Evolutionary conservation across 2,113 vertebrate genomes (phyloP).

Genomic region (Pomatorhinus ruficollis): DNA sequence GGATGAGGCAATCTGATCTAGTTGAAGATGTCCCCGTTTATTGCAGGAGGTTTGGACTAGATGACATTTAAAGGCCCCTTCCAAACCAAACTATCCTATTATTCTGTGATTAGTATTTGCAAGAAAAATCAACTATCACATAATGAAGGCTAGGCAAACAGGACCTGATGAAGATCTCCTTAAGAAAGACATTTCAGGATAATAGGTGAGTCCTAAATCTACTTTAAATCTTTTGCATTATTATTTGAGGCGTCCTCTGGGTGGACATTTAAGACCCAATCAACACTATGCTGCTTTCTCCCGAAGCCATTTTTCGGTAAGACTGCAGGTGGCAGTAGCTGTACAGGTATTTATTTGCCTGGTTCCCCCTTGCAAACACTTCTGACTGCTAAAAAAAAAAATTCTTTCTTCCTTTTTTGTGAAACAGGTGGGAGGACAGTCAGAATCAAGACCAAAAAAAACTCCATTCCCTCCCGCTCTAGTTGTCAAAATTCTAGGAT

Average conservation of each 20-base stretch:
- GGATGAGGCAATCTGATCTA: not conserved
- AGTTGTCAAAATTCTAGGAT: not conserved
- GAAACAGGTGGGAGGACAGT: not conserved
- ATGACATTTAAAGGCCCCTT: not conserved
- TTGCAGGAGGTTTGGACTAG: not conserved
- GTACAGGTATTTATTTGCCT: not conserved
- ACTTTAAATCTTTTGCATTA: not conserved
- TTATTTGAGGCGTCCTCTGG: not conserved
- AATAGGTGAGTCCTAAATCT: not conserved
- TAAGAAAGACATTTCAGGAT: not conserved
- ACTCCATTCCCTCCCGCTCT: not conserved
- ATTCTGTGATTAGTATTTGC: not conserved
- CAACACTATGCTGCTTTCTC: not conserved
- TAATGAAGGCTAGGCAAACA: not conserved
- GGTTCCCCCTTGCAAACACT: not conserved
- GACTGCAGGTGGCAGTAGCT: slow-evolving; percentile 59
- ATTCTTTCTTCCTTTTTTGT: not conserved
- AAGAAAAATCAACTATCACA: not conserved
- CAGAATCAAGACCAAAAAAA: not conserved
- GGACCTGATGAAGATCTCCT: not conserved
- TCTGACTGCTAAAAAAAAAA: not conserved
- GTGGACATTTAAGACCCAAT: not conserved
- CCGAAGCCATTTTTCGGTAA: not conserved
- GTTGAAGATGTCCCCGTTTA: not conserved
- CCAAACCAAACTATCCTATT: not conserved